Percentiles rank a stretch among this genome's conserved stretches.
These are phyloP conservation scores for Drosophila neonasuta DNA, from an alignment of 2,888 invertebrate genomes.

Conservation along the genomic window DNA sequence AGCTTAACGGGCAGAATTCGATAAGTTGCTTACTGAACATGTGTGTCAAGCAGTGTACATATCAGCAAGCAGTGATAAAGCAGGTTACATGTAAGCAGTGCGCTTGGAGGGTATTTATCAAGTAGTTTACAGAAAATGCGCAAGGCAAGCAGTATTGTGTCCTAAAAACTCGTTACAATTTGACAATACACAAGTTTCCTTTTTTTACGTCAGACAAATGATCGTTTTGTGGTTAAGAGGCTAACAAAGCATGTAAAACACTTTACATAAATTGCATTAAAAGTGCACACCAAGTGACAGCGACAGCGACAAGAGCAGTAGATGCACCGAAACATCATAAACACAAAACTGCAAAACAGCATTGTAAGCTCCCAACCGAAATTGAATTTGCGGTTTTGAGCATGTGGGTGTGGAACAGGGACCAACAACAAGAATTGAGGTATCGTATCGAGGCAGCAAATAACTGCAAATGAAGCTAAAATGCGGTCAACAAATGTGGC, in stretches of 20 bases:
- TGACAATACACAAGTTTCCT: not conserved
- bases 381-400: constrained; percentile 73
- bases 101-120: not conserved
- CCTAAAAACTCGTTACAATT: not conserved
- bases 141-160: not conserved
- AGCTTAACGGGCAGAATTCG: too few species aligned
- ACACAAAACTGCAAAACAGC: constrained; percentile 50
- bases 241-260: constrained; percentile 59
- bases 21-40: too few species aligned
- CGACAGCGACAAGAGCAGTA: constrained; percentile 27
- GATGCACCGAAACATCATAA: constrained; percentile 30
- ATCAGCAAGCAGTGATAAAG: not conserved
- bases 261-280: constrained; percentile 74
- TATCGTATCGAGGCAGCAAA: constrained; percentile 49
- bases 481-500: constrained; percentile 62
- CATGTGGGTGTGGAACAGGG: constrained; percentile 15
- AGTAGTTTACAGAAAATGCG: constrained; percentile 17
- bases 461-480: constrained; percentile 76
- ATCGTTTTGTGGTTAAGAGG: constrained; percentile 57
- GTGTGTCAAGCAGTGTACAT: too few species aligned
- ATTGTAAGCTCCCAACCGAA: constrained; percentile 66
- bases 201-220: constrained; percentile 46
- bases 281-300: constrained; percentile 33
- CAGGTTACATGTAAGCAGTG: not conserved
- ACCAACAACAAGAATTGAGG: not conserved